Evolutionary conservation across 2,888 invertebrate genomes (phyloP).

Genomic region (Drosophila prostipennis): DNA sequence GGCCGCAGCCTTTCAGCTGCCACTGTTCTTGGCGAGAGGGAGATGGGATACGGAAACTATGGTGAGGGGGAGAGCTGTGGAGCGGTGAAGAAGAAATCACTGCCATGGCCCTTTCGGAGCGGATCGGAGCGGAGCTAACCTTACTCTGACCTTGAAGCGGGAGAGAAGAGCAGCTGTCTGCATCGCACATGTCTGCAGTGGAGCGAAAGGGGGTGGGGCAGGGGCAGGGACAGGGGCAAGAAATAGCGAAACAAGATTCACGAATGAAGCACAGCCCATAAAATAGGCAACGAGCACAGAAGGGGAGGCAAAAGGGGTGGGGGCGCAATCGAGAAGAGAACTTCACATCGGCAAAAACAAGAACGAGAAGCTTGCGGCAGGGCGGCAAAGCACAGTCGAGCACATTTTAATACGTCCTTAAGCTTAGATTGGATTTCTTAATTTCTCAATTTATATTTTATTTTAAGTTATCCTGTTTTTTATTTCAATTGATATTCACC

Average conservation of each 20-base stretch:
- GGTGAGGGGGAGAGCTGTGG: constrained; percentile 2
- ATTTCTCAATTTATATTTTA: no score
- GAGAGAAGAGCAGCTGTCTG: constrained; percentile 47
- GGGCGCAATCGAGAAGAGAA: constrained; percentile 33
- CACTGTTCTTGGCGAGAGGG: constrained; percentile 13
- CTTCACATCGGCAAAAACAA: constrained; percentile 45
- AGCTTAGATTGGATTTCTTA: no score
- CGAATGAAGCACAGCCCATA: constrained; percentile 40
- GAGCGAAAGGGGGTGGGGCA: constrained; percentile 12
- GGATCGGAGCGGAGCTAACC: constrained; percentile 70
- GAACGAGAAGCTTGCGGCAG: constrained; percentile 62
- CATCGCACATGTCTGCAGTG: constrained; percentile 43
- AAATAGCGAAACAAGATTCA: constrained; percentile 71
- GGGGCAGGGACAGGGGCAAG: constrained; percentile 46
- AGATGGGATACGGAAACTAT: background rate
- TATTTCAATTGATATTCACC: no score
- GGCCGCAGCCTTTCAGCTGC: constrained; percentile 17
- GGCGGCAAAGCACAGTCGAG: constrained; percentile 42
- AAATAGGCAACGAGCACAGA: constrained; percentile 53
- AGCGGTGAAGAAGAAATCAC: constrained; percentile 55
- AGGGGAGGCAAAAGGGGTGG: constrained; percentile 9
- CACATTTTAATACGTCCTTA: constrained; percentile 13
- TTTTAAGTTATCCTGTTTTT: no score
- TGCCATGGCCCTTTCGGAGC: constrained; percentile 63
- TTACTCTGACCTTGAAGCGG: constrained; percentile 74